Conservation (phyloP, 1,140 invertebrate genomes). For the Orchestia grillus region DNA sequence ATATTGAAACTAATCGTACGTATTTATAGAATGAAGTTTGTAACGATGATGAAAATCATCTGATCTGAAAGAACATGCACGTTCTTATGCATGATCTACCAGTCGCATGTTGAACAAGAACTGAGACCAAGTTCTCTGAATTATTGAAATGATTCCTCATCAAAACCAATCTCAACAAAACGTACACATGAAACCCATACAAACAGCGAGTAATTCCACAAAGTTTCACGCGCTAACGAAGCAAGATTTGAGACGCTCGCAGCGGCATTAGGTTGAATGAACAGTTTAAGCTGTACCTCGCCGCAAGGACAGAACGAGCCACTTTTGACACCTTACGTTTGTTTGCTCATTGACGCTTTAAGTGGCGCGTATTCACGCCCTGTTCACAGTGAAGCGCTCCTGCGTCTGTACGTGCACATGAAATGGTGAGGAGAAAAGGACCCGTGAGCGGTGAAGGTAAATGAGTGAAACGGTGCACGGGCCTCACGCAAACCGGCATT, state of each 20-base stretch:
- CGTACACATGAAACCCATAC: neutral
- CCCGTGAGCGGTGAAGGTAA: neutral
- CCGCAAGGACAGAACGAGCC: neutral
- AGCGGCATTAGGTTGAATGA: conserved; percentile 10
- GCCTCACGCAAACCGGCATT: neutral
- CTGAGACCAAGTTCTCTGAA: neutral
- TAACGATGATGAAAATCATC: neutral
- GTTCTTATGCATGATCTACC: neutral
- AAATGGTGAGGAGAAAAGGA: neutral
- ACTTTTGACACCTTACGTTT: conserved; percentile 28
- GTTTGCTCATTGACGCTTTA: conserved; percentile 36
- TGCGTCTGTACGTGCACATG: neutral
- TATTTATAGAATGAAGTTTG: neutral
- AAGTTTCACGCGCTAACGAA: neutral
- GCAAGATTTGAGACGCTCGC: neutral
- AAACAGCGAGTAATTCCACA: neutral
- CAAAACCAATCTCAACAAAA: neutral
- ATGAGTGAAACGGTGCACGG: neutral
- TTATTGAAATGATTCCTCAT: neutral
- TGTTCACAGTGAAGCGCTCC: neutral
- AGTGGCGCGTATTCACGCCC: conserved; percentile 16
- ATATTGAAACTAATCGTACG: neutral
- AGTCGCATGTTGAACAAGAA: neutral
- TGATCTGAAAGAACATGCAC: neutral
- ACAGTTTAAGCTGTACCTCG: conserved; percentile 4